These are phyloP conservation scores for Scarus forsteni DNA, from an alignment of 2,797 vertebrate species.

Conservation along the genomic window DNA sequence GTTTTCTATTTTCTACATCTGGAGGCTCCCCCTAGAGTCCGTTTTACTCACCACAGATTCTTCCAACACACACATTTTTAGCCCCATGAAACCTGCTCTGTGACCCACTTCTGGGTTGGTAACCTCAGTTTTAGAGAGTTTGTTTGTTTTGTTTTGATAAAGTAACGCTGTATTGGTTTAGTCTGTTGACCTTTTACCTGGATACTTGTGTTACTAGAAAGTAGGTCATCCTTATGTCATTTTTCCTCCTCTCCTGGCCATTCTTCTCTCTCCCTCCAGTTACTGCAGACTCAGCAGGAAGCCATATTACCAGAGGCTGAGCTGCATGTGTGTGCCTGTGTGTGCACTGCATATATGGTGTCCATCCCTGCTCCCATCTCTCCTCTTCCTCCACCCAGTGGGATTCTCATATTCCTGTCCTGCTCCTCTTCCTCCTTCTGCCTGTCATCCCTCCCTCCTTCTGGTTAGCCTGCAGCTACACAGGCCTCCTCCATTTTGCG, in stretches of 20 bases:
- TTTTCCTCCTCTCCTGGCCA: conserved; percentile 4
- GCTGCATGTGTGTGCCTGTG: conserved; percentile 18
- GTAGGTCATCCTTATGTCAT: not conserved
- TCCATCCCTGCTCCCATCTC: conserved; percentile 34
- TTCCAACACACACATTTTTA: too few relatives aligned
- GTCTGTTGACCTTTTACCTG: not conserved
- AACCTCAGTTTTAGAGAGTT: not conserved
- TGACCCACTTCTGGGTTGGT: too few relatives aligned
- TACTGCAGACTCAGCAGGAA: conserved; percentile 45
- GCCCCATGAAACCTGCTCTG: too few relatives aligned
- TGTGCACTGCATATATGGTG: conserved; percentile 10
- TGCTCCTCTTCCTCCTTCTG: conserved; percentile 33
- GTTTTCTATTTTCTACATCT: too few relatives aligned
- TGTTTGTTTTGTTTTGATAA: not conserved
- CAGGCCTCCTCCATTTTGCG: conserved; percentile 66
- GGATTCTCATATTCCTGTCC: conserved; percentile 26
- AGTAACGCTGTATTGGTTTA: not conserved
- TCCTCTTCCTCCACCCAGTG: conserved; percentile 37
- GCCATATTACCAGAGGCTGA: conserved; percentile 33
- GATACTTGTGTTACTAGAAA: not conserved
- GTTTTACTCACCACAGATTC: too few relatives aligned
- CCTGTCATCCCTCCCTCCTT: conserved; percentile 53
- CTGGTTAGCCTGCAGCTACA: conserved; percentile 54
- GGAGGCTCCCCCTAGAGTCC: too few relatives aligned
- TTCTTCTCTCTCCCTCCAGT: conserved; percentile 18